Evolutionary conservation across 2,797 vertebrate species (phyloP).

Genomic region (Glossophaga mutica): DNA sequence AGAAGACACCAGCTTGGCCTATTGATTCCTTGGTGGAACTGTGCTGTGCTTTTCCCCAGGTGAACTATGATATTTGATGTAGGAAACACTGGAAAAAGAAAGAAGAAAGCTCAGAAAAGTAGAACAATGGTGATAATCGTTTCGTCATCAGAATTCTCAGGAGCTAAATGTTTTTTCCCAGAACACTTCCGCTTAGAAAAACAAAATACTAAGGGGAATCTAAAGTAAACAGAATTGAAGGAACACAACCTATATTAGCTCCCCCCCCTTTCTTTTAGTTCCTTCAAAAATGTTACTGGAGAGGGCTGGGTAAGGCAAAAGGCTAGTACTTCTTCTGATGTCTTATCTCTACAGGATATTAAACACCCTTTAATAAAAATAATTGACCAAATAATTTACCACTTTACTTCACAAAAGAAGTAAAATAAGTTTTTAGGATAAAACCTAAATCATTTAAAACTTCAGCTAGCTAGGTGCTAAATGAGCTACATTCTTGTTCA

Average conservation of each 20-base stretch:
- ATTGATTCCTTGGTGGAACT: background rate
- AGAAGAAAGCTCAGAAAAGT: background rate
- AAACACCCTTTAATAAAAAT: conserved; percentile 26
- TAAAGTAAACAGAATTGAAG: background rate
- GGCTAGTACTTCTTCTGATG: background rate
- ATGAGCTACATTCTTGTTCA: background rate
- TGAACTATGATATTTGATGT: background rate
- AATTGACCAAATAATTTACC: conserved; percentile 41
- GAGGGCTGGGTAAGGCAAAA: background rate
- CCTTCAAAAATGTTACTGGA: background rate
- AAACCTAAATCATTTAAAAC: conserved; percentile 3
- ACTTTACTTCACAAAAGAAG: background rate
- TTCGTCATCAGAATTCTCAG: conserved; percentile 26
- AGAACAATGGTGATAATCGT: conserved; percentile 23
- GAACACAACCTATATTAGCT: background rate
- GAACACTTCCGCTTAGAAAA: conserved; percentile 3
- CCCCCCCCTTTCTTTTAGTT: conserved; percentile 41
- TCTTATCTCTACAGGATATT: background rate
- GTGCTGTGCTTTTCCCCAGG: background rate
- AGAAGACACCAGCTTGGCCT: background rate
- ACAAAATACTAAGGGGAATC: background rate
- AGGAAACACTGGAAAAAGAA: conserved; percentile 4
- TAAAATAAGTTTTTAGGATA: background rate
- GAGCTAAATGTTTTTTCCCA: background rate
- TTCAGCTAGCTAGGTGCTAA: background rate